These are phyloP conservation scores for Leptocoma aspasia DNA, from an alignment of 2,113 vertebrate species.

Conservation along the genomic window DNA sequence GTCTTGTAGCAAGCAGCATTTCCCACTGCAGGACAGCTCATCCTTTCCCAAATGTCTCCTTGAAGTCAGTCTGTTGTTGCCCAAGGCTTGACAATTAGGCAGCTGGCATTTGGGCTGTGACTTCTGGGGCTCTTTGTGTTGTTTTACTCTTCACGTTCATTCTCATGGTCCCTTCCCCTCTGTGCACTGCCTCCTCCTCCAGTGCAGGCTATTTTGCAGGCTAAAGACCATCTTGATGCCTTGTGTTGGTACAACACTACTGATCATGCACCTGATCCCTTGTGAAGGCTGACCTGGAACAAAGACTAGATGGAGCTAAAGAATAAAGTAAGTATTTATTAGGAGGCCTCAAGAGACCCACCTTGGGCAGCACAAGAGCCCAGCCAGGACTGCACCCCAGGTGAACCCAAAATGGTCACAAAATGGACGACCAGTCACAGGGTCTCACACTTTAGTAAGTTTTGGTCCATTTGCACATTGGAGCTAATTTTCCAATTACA, in stretches of 20 bases:
- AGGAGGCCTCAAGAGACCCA: too few relatives aligned
- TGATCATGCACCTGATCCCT: not conserved
- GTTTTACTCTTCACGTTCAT: not conserved
- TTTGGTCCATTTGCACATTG: too few relatives aligned
- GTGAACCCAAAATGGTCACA: too few relatives aligned
- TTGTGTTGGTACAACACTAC: not conserved
- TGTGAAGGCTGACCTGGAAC: too few relatives aligned
- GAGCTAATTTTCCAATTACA: too few relatives aligned
- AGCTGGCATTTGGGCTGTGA: not conserved
- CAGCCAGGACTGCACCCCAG: too few relatives aligned
- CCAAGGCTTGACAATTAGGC: not conserved
- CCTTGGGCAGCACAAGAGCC: too few relatives aligned
- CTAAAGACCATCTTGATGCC: not conserved
- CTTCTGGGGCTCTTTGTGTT: not conserved
- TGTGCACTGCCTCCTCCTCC: not conserved
- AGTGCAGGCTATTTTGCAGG: not conserved
- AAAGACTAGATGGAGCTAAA: too few relatives aligned
- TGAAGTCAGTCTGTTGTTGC: not conserved
- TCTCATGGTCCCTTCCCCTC: rapidly evolving
- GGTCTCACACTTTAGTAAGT: too few relatives aligned
- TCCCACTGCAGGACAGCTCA: not conserved
- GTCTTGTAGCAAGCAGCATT: not conserved
- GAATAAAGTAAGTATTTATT: too few relatives aligned
- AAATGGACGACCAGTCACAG: too few relatives aligned
- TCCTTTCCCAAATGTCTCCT: not conserved